These are phyloP conservation scores for Cynopterus sphinx DNA, from an alignment of 2,797 vertebrate genomes.

Conservation along the genomic window DNA sequence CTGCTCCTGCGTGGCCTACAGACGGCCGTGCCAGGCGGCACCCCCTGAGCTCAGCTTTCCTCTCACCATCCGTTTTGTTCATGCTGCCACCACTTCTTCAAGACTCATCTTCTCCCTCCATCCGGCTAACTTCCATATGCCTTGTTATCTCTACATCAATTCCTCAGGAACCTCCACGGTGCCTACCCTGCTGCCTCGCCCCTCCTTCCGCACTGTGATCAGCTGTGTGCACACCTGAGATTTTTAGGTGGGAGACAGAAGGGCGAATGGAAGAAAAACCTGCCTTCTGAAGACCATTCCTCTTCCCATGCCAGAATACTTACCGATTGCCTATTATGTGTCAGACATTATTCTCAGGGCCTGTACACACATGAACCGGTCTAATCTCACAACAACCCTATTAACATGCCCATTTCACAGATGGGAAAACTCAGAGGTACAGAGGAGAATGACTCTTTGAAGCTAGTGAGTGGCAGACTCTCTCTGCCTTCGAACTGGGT, in stretches of 20 bases:
- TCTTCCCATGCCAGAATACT: background rate
- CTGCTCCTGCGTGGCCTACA: background rate
- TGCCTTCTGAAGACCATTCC: background rate
- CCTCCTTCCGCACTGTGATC: background rate
- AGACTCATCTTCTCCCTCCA: background rate
- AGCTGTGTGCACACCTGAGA: background rate
- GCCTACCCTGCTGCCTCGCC: rapidly evolving
- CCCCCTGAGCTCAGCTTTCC: background rate
- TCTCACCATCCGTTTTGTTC: background rate
- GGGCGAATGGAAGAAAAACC: background rate
- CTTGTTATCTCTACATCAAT: too few species aligned
- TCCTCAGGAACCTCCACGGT: background rate
- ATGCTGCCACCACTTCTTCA: background rate
- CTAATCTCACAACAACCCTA: background rate
- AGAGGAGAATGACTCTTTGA: background rate
- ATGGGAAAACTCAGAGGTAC: background rate
- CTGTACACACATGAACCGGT: background rate
- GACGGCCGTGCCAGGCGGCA: rapidly evolving
- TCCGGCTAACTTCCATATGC: background rate
- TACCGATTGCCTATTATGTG: background rate
- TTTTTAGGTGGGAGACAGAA: background rate
- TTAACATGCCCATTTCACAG: background rate
- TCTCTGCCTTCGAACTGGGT: background rate
- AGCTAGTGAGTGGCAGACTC: background rate
- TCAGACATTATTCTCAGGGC: background rate